Evolutionary conservation across 2,888 invertebrate genomes (phyloP).

Genomic region (Tachina fera): DNA sequence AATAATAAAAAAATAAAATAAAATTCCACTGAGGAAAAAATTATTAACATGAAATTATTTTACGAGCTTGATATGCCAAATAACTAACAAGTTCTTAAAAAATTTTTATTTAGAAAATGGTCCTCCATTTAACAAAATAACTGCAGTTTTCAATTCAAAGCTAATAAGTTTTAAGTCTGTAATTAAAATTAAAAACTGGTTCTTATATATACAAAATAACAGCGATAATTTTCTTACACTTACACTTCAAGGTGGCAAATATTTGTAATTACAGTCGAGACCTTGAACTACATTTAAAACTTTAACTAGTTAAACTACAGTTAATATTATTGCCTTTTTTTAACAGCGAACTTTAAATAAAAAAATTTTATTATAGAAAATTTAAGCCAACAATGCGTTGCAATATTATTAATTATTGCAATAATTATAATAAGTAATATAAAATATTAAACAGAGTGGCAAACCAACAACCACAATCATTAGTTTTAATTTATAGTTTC

Average conservation of each 20-base stretch:
- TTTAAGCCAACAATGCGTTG: background rate
- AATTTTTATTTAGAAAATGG: too few species aligned
- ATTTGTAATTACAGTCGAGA: constrained; percentile 22
- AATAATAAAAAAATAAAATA: too few species aligned
- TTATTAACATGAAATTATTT: too few species aligned
- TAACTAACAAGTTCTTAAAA: too few species aligned
- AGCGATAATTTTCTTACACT: constrained; percentile 4
- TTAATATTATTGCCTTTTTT: background rate
- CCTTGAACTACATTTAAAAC: constrained; percentile 52
- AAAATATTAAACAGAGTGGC: constrained; percentile 5
- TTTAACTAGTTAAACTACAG: constrained; percentile 6
- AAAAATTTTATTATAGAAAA: constrained; percentile 3
- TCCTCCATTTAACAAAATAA: too few species aligned
- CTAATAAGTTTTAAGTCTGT: background rate
- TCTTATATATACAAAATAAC: background rate
- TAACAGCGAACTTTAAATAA: background rate
- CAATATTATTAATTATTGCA: constrained; percentile 20
- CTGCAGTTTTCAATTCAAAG: background rate
- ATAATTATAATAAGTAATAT: constrained; percentile 35
- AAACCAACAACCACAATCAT: background rate
- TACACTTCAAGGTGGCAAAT: background rate
- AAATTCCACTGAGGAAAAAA: too few species aligned
- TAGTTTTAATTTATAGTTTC: constrained; percentile 16
- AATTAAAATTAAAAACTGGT: background rate
- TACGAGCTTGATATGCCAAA: too few species aligned